Evolutionary conservation across 1,140 invertebrate genomes (phyloP), one percentile per base, ranked within the genome.

Genomic region (Apis dorsata): DNA sequence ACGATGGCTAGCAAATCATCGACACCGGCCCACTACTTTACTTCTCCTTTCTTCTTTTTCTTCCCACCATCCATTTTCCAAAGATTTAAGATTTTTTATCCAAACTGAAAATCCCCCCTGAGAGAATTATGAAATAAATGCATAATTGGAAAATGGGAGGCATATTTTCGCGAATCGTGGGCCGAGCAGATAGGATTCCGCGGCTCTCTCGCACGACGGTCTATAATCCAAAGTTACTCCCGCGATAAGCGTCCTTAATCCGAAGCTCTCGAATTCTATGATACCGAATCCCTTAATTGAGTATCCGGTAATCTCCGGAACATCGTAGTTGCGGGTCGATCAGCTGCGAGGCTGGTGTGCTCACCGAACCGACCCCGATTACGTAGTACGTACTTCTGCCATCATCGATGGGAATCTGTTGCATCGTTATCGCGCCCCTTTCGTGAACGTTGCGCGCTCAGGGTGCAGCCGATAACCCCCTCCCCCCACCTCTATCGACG

Each of bases 281-380:
- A 90, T 89, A 88, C 83, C 73, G 88, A 89, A 90, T 89, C 88
- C 88, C 79, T 82, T 90, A 89, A 90, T 90, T 88, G 89, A 90
- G 88, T 84, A 88, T 89, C 80, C 88, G 76, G 69, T 90, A 88
- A 90, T 90, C 88, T 89, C 86, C 73, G 63, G 79, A 82, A 86
- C 86, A 88, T 85, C 86, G 83, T 82, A 78, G 83, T 84, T 87
- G 68, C 72, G 84, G 84, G 69, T 85, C 83, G 86, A 88, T 88
- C 86, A 84, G 81, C 75, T 72, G 80, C 55, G 81, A 75, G 60
- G n/a, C 19, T n/a, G 59, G 17, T 44, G 72, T 34, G 59, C 81
- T 72, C 59, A 63, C 75, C 53, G 80, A 53, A 51, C 63, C 55
- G 19, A 8, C 10, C 75, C 28, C 68, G 69, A 70, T 79, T 83